phyloP scores from a whole-genome alignment of 2,888 invertebrate species.

The Halocaridina rubra region DNA sequence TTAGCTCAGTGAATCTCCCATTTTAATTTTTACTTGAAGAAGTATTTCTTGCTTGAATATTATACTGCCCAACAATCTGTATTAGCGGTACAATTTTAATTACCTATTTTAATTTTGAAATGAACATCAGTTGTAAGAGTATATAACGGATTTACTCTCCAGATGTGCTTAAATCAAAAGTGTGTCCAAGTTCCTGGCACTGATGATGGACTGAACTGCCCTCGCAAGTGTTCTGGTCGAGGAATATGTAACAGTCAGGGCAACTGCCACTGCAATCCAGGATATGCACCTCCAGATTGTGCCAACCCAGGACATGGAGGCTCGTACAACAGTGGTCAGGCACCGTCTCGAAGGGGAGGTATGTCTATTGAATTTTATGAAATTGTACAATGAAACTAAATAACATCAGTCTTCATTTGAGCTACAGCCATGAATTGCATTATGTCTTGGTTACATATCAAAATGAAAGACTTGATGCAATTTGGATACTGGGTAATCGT shows the following conservation, averaged over 20 bases:
- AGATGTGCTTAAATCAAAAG: conserved; percentile 93
- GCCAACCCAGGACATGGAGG: conserved; percentile 89
- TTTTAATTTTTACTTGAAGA: neutral
- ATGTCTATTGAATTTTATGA: too few relatives aligned
- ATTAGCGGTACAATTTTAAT: too few relatives aligned
- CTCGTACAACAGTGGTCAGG: conserved; percentile 79
- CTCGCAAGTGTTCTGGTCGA: conserved; percentile 80
- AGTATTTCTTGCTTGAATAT: neutral
- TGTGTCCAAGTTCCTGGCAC: conserved; percentile 82
- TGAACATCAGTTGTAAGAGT: neutral
- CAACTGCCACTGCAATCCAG: conserved; percentile 92
- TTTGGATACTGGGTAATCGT: too few relatives aligned
- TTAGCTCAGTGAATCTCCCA: too few relatives aligned
- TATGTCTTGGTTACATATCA: too few relatives aligned
- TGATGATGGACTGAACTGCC: conserved; percentile 71
- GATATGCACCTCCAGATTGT: conserved; percentile 90
- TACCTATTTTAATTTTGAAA: neutral
- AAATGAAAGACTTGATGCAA: too few relatives aligned
- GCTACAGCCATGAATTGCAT: too few relatives aligned
- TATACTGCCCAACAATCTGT: neutral
- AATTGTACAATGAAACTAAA: too few relatives aligned
- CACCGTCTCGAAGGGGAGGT: neutral
- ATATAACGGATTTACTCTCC: conserved; percentile 64
- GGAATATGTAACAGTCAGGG: conserved; percentile 91
- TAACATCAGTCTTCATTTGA: too few relatives aligned